A percentile compares a stretch with the other conserved stretches of the same genome.
phyloP scores from a whole-genome alignment of 2,113 vertebrate species.

The Lipotes vexillifer region DNA sequence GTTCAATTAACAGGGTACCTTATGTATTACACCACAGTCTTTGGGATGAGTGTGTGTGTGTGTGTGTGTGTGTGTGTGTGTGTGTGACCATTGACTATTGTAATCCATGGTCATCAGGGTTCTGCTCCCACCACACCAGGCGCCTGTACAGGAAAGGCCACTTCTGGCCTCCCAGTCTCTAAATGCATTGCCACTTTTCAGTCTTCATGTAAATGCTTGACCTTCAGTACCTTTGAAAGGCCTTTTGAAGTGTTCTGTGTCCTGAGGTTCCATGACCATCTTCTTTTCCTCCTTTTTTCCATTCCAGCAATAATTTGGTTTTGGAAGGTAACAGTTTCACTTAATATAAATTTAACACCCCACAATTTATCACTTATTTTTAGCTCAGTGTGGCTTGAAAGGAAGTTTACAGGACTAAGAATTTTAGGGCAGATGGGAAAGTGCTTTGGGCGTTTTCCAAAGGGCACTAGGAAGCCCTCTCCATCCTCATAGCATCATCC shows the following conservation, averaged over 20 bases:
- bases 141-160: neutral
- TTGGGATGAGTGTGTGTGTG: neutral
- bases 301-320: neutral
- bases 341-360: neutral
- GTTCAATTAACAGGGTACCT: neutral
- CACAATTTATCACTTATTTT: neutral
- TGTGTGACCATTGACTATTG: too few relatives aligned
- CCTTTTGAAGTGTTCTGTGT: neutral
- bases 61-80: neutral
- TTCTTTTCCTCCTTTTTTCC: neutral
- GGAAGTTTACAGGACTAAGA: neutral
- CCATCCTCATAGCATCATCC: fast-evolving
- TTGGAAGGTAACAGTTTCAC: neutral
- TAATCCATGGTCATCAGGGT: neutral
- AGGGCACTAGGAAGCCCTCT: neutral
- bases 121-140: neutral
- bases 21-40: neutral
- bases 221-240: neutral
- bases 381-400: neutral
- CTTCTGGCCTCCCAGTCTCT: neutral
- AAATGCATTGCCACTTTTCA: neutral
- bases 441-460: neutral
- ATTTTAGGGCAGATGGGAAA: neutral
- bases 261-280: neutral
- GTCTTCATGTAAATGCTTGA: neutral